Evolutionary conservation across 53 echinoderm and acorn worm species (phyloP).

Genomic region (Pentamera pediparva): DNA sequence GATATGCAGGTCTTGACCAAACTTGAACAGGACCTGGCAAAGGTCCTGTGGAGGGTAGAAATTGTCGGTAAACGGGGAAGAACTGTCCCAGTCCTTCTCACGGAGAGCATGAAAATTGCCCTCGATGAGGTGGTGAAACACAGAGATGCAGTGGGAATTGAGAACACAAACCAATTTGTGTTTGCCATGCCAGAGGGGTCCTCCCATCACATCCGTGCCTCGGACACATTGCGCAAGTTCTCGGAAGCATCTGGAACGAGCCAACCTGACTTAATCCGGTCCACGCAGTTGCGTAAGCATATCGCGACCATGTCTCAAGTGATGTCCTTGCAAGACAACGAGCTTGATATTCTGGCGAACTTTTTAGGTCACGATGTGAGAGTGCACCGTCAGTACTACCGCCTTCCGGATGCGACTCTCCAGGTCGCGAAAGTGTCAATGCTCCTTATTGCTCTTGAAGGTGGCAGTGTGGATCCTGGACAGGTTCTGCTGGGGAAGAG

Average conservation of each 20-base stretch:
- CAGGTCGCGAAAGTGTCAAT: constrained; percentile 59
- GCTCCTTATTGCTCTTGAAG: constrained; percentile 49
- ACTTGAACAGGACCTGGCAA: constrained; percentile 38
- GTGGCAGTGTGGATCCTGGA: constrained; percentile 35
- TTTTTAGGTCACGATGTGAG: constrained; percentile 45
- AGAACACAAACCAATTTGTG: constrained; percentile 13
- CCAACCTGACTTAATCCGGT: constrained; percentile 41
- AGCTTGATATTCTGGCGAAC: constrained; percentile 47
- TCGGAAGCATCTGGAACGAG: constrained; percentile 32
- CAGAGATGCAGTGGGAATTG: constrained; percentile 32
- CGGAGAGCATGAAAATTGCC: neutral
- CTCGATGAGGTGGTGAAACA: constrained; percentile 8
- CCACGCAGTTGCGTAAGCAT: constrained; percentile 43
- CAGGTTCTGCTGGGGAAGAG: constrained; percentile 41
- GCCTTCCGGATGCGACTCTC: constrained; percentile 37
- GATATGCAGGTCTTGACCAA: constrained; percentile 35
- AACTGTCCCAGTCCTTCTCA: constrained; percentile 44
- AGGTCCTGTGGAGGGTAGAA: constrained; percentile 40
- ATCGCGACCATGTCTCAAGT: constrained; percentile 46
- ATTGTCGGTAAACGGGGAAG: constrained; percentile 54
- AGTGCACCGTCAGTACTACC: constrained; percentile 39
- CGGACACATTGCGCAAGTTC: constrained; percentile 29
- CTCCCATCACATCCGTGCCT: constrained; percentile 31
- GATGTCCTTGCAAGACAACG: constrained; percentile 44
- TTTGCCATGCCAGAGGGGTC: constrained; percentile 20